Conservation (phyloP, 2,113 vertebrate species). For the Laterallus jamaicensis region DNA sequence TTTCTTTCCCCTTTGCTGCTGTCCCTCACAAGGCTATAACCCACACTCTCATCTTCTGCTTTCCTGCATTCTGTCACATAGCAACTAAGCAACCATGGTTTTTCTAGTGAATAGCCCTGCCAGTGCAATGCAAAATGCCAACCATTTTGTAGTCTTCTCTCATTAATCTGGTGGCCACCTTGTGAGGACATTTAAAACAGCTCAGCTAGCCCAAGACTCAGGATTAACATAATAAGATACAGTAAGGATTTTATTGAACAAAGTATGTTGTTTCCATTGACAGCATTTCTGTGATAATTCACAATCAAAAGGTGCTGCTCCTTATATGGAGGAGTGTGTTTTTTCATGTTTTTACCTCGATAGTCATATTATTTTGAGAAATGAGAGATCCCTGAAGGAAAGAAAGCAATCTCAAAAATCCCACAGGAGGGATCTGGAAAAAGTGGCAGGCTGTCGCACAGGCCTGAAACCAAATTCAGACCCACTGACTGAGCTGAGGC, state of each 20-base stretch:
- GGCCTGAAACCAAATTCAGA: not conserved
- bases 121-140: not conserved
- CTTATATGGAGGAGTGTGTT: not conserved
- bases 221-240: not conserved
- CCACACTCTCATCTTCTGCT: not conserved
- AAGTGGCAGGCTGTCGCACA: not conserved
- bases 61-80: not conserved
- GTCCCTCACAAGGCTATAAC: not conserved
- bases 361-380: not conserved
- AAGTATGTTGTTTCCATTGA: not conserved
- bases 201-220: not conserved
- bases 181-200: not conserved
- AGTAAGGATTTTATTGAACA: not conserved
- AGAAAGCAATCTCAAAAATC: not conserved
- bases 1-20: not conserved
- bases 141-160: not conserved
- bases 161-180: not conserved
- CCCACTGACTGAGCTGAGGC: accelerated
- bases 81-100: conserved; percentile 14
- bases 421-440: not conserved
- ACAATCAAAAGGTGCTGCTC: not conserved
- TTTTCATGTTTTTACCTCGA: not conserved
- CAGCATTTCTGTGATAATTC: not conserved
- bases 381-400: not conserved
- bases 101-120: not conserved